A percentile compares a stretch with the other conserved stretches of the same genome.
Conservation (phyloP, 2,797 vertebrate genomes). For the Acanthurus leucopareius region DNA sequence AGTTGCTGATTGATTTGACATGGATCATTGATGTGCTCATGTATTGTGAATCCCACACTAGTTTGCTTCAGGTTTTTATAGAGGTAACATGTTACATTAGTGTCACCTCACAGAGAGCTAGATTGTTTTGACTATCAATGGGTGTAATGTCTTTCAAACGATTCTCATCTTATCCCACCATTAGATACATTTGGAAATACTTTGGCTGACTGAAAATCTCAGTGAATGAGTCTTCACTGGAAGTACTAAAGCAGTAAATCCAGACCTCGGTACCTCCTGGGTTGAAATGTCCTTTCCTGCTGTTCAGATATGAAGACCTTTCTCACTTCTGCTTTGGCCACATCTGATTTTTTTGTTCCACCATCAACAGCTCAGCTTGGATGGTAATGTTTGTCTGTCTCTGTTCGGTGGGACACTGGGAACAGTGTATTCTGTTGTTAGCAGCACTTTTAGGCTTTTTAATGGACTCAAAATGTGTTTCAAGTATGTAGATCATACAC, state of each 20-base stretch:
- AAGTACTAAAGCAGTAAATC: slow-evolving; percentile 4
- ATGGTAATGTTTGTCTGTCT: neutral
- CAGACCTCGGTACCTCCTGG: neutral
- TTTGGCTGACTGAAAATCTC: slow-evolving; percentile 5
- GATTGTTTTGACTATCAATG: neutral
- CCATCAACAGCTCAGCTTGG: slow-evolving; percentile 6
- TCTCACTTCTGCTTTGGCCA: slow-evolving; percentile 14
- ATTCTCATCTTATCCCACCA: neutral
- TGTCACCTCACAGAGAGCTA: neutral
- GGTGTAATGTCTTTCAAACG: neutral
- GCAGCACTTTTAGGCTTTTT: slow-evolving; percentile 35
- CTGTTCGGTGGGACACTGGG: slow-evolving; percentile 8
- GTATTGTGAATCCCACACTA: too few relatives aligned
- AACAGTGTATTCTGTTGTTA: slow-evolving; percentile 21
- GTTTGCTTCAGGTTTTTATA: neutral
- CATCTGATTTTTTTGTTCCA: slow-evolving; percentile 23
- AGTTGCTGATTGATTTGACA: too few relatives aligned
- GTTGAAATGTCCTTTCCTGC: neutral
- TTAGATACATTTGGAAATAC: neutral
- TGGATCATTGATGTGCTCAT: neutral
- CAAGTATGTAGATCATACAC: neutral
- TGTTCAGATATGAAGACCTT: slow-evolving; percentile 22
- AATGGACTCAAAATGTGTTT: slow-evolving; percentile 41
- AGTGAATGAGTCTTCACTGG: neutral
- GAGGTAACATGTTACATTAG: neutral